Evolutionary conservation across 2,797 vertebrate genomes (phyloP).

Genomic region (Falco peregrinus): DNA sequence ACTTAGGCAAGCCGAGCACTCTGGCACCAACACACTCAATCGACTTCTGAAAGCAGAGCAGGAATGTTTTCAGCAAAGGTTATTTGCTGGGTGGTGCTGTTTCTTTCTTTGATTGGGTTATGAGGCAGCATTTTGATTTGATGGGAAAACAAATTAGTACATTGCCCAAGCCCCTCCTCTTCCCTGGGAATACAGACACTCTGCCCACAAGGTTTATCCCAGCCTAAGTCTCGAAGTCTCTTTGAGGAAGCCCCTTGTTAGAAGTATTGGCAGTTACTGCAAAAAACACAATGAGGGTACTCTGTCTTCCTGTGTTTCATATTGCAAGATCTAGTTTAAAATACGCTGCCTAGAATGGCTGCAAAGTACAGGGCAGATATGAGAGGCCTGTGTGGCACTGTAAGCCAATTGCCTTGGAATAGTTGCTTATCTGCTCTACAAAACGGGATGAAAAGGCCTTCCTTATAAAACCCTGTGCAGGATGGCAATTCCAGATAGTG

Average conservation of each 20-base stretch:
- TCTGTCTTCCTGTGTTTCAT: background rate
- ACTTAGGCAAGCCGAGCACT: background rate
- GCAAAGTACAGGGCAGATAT: background rate
- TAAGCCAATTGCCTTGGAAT: background rate
- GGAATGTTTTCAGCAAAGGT: background rate
- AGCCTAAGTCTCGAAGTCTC: background rate
- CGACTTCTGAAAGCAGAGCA: background rate
- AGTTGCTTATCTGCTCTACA: background rate
- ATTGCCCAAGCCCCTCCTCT: background rate
- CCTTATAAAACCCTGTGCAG: background rate
- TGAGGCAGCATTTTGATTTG: background rate
- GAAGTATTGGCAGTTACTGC: background rate
- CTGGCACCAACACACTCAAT: background rate
- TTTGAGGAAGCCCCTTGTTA: background rate
- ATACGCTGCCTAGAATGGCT: background rate
- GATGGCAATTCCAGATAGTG: background rate
- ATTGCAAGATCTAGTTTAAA: background rate
- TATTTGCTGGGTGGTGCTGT: background rate
- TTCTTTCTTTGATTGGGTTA: background rate
- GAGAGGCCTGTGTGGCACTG: background rate
- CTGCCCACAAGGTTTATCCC: background rate
- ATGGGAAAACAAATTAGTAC: background rate
- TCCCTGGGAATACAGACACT: background rate
- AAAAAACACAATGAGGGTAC: background rate
- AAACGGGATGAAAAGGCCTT: background rate